These are phyloP conservation scores for Neolamprologus cancellatus DNA, from an alignment of 2,113 vertebrate genomes.

Conservation along the genomic window DNA sequence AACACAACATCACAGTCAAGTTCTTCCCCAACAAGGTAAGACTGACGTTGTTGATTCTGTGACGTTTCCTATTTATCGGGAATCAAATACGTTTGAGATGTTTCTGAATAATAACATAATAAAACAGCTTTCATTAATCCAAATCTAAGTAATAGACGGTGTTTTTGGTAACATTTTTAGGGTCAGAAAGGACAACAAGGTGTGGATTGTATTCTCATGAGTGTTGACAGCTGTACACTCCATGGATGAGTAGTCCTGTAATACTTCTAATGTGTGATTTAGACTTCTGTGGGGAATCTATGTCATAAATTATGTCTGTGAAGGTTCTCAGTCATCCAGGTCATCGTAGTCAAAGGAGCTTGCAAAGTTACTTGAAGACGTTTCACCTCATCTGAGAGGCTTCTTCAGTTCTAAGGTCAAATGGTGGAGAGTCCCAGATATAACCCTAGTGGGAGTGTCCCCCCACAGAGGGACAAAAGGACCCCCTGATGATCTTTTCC, in stretches of 20 bases:
- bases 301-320: background rate
- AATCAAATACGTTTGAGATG: background rate
- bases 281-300: background rate
- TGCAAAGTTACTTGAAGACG: no score
- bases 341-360: no score
- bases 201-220: accelerated
- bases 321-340: no score
- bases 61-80: background rate
- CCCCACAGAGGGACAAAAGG: no score
- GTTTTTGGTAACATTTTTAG: background rate
- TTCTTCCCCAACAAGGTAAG: conserved; percentile 81
- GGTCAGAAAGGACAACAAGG: background rate
- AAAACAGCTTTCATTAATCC: background rate
- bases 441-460: no score
- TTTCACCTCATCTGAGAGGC: no score
- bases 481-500: no score
- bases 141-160: background rate
- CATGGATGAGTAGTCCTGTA: background rate
- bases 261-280: accelerated
- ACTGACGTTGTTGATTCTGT: background rate
- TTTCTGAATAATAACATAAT: background rate
- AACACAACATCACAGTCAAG: conserved; percentile 74
- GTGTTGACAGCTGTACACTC: accelerated
- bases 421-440: no score
- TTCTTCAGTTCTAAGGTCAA: no score